phyloP scores from a whole-genome alignment of 2,113 vertebrate species.

The Lichenostomus cassidix region DNA sequence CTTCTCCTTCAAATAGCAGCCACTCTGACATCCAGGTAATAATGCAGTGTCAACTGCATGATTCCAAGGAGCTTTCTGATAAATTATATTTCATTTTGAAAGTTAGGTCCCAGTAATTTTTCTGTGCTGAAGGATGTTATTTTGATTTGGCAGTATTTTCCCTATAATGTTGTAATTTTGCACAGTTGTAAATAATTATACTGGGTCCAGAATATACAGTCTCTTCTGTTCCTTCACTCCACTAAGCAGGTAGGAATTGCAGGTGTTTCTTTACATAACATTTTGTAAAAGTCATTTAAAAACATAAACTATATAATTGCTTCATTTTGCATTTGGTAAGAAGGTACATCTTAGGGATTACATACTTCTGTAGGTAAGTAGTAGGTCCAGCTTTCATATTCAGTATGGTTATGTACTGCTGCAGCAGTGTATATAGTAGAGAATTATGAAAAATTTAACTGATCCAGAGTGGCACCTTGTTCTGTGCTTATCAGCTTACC shows the following conservation, averaged over 20 bases:
- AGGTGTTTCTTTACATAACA: background rate
- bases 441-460: background rate
- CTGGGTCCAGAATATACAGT: background rate
- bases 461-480: background rate
- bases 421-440: background rate
- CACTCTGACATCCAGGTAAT: conserved; percentile 49
- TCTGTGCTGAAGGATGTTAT: background rate
- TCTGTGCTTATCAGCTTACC: background rate
- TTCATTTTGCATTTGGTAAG: background rate
- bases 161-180: background rate
- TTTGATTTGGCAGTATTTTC: background rate
- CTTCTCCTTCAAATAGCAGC: conserved; percentile 31
- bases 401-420: background rate
- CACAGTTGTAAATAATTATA: background rate
- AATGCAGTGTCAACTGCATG: background rate
- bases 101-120: background rate
- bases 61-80: background rate
- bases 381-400: background rate
- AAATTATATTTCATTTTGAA: background rate
- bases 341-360: background rate
- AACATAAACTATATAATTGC: background rate
- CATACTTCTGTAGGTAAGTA: background rate
- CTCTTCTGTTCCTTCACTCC: background rate
- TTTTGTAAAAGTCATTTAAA: background rate
- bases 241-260: background rate